Evolutionary conservation across 2,888 invertebrate genomes (phyloP).

Genomic region (Nycteola revayana): DNA sequence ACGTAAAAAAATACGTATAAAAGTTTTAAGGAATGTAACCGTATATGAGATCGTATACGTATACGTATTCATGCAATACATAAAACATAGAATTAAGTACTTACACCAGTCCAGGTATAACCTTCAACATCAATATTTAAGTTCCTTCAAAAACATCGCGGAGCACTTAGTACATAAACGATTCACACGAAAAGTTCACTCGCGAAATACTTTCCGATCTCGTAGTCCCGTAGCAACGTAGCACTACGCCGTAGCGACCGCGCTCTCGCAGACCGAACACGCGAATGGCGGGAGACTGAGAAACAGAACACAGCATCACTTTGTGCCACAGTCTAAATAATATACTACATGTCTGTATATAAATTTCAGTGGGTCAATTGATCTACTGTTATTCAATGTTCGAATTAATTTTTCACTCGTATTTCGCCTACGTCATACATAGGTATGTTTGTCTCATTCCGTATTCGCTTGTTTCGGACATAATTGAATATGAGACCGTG

Average conservation of each 20-base stretch:
- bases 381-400: slow-evolving; percentile 22
- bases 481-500: slow-evolving; percentile 52
- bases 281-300: slow-evolving; percentile 58
- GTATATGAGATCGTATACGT: too few species aligned
- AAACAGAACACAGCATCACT: slow-evolving; percentile 11
- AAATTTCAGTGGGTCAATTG: slow-evolving; percentile 26
- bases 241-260: slow-evolving; percentile 60
- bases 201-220: slow-evolving; percentile 46
- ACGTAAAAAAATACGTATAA: too few species aligned
- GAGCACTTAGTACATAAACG: too few species aligned
- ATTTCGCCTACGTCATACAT: slow-evolving; percentile 1
- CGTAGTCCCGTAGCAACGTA: slow-evolving; percentile 35
- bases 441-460: slow-evolving; percentile 37
- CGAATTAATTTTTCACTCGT: slow-evolving; percentile 16
- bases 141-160: slow-evolving; percentile 9
- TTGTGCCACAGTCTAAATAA: slow-evolving; percentile 26
- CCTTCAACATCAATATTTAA: slow-evolving; percentile 18
- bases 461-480: slow-evolving; percentile 41
- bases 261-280: slow-evolving; percentile 49
- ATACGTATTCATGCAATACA: too few species aligned
- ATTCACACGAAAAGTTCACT: slow-evolving; percentile 33
- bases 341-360: slow-evolving; percentile 18
- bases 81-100: slow-evolving; percentile 1
- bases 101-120: slow-evolving; percentile 10
- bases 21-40: too few species aligned